Evolutionary conservation across 2,888 invertebrate species (phyloP).

Genomic region (Lepidocyrtinus sp.): DNA sequence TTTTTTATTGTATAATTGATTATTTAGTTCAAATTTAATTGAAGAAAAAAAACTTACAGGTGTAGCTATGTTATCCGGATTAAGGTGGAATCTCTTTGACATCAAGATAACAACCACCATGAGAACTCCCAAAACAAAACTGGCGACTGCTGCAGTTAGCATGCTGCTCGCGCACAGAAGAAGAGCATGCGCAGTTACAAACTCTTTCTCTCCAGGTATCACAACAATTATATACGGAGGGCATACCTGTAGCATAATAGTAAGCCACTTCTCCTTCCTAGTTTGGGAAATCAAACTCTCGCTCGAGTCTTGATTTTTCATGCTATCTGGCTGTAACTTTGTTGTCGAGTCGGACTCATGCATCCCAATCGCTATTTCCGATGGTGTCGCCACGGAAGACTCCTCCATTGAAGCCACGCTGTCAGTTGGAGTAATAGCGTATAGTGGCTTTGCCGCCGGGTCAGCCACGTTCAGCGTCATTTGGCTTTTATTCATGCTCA

Average conservation of each 20-base stretch:
- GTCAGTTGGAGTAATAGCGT: constrained; percentile 66
- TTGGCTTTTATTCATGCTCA: constrained; percentile 27
- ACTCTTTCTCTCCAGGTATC: constrained; percentile 76
- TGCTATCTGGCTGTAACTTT: constrained; percentile 61
- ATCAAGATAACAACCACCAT: constrained; percentile 82
- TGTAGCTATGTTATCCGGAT: constrained; percentile 78
- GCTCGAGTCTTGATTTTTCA: constrained; percentile 67
- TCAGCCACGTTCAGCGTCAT: constrained; percentile 49
- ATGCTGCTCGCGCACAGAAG: constrained; percentile 83
- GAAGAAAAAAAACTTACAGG: too few species aligned
- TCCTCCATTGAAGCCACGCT: constrained; percentile 54
- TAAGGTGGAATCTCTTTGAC: constrained; percentile 82
- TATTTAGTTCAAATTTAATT: too few species aligned
- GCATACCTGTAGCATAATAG: constrained; percentile 85
- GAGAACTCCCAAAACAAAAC: constrained; percentile 80
- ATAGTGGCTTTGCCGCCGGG: constrained; percentile 62
- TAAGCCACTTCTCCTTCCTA: constrained; percentile 77
- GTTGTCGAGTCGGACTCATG: constrained; percentile 67
- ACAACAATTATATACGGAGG: constrained; percentile 85
- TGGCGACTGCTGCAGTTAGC: constrained; percentile 83
- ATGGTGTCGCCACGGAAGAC: constrained; percentile 50
- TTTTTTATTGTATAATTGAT: too few species aligned
- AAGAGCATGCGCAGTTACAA: constrained; percentile 79
- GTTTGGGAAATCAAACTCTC: constrained; percentile 65
- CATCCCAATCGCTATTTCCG: constrained; percentile 64